Evolutionary conservation across 2,888 invertebrate species (phyloP).

Genomic region (Holacanthella duospinosa): DNA sequence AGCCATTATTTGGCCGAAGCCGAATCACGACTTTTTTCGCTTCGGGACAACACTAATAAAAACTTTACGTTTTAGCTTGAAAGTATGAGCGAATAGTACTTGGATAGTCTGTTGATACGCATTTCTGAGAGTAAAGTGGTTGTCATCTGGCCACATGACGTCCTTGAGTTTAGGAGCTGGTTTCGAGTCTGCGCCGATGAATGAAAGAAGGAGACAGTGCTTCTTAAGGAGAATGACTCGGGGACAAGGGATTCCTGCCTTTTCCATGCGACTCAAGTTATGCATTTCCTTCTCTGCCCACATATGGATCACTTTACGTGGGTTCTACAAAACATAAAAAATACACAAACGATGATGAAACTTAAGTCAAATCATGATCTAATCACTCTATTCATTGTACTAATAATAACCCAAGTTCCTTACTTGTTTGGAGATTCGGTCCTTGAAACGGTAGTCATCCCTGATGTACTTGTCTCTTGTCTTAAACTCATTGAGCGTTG

Average conservation of each 20-base stretch:
- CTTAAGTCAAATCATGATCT: too few species aligned
- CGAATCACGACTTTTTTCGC: too few species aligned
- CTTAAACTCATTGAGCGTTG: slow-evolving; percentile 51
- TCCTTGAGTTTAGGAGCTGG: slow-evolving; percentile 50
- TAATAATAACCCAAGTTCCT: too few species aligned
- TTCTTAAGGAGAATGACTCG: slow-evolving; percentile 45
- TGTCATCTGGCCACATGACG: slow-evolving; percentile 43
- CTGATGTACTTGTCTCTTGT: slow-evolving; percentile 50
- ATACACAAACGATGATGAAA: too few species aligned
- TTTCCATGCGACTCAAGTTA: slow-evolving; percentile 47
- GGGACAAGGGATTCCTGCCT: slow-evolving; percentile 44
- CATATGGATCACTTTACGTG: slow-evolving; percentile 48
- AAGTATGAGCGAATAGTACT: slow-evolving; percentile 32
- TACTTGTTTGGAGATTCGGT: slow-evolving; percentile 45
- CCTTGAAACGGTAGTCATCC: slow-evolving; percentile 51
- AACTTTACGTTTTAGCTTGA: neutral
- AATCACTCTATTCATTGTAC: too few species aligned
- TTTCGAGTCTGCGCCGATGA: slow-evolving; percentile 47
- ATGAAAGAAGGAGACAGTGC: slow-evolving; percentile 51
- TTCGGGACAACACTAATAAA: too few species aligned
- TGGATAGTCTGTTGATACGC: slow-evolving; percentile 46
- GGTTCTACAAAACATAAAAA: slow-evolving; percentile 41
- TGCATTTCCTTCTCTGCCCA: slow-evolving; percentile 55
- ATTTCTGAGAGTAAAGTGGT: slow-evolving; percentile 42
- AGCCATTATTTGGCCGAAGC: too few species aligned